Conservation (phyloP, 2,113 vertebrate genomes). For the Oncorhynchus keta region DNA sequence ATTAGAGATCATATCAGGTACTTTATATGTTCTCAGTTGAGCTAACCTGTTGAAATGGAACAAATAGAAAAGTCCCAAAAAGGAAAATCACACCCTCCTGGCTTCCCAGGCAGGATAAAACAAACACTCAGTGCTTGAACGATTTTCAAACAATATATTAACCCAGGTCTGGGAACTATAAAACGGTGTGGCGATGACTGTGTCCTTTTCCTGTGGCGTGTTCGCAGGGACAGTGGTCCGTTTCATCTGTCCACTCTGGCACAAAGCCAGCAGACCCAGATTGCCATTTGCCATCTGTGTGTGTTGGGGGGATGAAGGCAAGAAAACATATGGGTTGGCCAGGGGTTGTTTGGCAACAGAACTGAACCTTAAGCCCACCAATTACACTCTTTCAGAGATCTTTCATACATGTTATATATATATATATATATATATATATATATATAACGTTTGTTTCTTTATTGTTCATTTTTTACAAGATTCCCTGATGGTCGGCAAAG, state of each 20-base stretch:
- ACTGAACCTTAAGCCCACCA: conserved; percentile 10
- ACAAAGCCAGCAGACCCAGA: conserved; percentile 36
- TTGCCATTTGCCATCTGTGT: conserved; percentile 17
- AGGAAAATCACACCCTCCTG: no score
- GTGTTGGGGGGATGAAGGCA: conserved; percentile 24
- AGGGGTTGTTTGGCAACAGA: conserved; percentile 30
- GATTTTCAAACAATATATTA: no score
- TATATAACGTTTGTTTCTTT: conserved; percentile 35
- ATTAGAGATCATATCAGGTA: no score
- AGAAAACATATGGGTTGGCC: no score
- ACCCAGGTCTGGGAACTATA: no score
- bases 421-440: no score
- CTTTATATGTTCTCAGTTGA: no score
- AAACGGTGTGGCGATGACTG: background rate
- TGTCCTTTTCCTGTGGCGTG: conserved; percentile 31
- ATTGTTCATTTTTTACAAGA: conserved; percentile 59
- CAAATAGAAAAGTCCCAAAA: no score
- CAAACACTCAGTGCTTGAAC: no score
- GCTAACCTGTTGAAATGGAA: no score
- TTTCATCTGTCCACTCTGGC: conserved; percentile 29
- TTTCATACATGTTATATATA: conserved; percentile 50
- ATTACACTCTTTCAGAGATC: conserved; percentile 34
- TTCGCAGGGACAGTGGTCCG: conserved; percentile 32
- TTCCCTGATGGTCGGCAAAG: conserved; percentile 62
- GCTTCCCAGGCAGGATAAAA: no score